Percentiles rank a stretch among this genome's conserved stretches.
phyloP scores from a whole-genome alignment of 2,113 vertebrate species.

The Pantherophis guttatus region DNA sequence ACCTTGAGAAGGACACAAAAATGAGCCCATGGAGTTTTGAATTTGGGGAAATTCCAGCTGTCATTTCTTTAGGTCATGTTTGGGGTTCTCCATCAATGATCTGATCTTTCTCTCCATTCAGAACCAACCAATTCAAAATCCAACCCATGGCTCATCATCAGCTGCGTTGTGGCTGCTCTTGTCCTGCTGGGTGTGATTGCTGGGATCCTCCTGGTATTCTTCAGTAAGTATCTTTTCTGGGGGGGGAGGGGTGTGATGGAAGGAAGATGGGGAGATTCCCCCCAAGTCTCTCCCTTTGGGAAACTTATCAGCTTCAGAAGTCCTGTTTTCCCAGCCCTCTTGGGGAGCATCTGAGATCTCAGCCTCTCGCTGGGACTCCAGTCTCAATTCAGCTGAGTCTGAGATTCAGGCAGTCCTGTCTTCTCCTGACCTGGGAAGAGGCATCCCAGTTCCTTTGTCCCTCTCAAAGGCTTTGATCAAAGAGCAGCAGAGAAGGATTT shows the following conservation, averaged over 20 bases:
- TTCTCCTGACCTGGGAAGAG: neutral
- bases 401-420: accelerated
- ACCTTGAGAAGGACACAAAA: too few relatives aligned
- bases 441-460: neutral
- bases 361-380: neutral
- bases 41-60: too few relatives aligned
- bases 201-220: neutral
- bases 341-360: neutral
- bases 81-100: neutral
- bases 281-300: neutral
- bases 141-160: too few relatives aligned
- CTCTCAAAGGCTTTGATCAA: neutral
- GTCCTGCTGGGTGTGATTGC: accelerated
- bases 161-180: accelerated
- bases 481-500: neutral
- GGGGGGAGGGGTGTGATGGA: neutral
- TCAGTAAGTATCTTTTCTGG: neutral
- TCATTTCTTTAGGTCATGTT: too few relatives aligned
- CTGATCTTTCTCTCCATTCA: neutral
- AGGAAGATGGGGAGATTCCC: neutral
- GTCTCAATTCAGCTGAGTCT: accelerated
- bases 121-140: too few relatives aligned
- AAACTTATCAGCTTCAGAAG: too few relatives aligned
- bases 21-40: too few relatives aligned
- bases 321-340: neutral